Percentiles rank a stretch among this genome's conserved stretches.
Evolutionary conservation across 2,797 vertebrate genomes (phyloP).

Genomic region (Enoplosus armatus): DNA sequence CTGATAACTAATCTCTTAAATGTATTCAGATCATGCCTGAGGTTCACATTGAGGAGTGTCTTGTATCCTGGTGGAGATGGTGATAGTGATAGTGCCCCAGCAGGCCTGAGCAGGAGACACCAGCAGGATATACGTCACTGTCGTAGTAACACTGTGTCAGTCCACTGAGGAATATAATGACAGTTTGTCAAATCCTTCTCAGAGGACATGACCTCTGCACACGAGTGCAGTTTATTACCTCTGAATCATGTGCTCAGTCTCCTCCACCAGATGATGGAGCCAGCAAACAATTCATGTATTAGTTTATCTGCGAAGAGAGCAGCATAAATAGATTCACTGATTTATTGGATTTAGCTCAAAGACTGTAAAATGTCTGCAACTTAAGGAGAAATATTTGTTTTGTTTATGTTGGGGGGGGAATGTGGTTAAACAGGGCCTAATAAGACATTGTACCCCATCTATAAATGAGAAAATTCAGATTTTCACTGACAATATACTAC

Average conservation of each 20-base stretch:
- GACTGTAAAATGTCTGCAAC: background rate
- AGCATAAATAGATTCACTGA: background rate
- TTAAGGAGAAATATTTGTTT: background rate
- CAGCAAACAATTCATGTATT: background rate
- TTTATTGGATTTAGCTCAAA: background rate
- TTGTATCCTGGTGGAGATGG: constrained; percentile 17
- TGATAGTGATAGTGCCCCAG: constrained; percentile 31
- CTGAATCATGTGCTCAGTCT: constrained; percentile 5
- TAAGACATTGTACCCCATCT: background rate
- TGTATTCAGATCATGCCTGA: constrained; percentile 7
- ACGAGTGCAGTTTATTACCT: background rate
- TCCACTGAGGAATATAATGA: constrained; percentile 47
- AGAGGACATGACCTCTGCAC: constrained; percentile 53
- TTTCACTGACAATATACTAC: background rate
- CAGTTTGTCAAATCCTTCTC: constrained; percentile 55
- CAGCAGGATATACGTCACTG: constrained; percentile 54
- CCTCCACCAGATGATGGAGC: constrained; percentile 42
- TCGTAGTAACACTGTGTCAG: constrained; percentile 51
- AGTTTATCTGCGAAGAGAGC: background rate
- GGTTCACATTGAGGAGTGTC: background rate
- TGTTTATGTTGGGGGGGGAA: background rate
- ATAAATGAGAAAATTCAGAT: background rate
- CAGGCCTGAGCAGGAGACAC: constrained; percentile 47
- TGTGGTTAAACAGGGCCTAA: background rate
- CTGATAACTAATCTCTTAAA: background rate